phyloP scores from a whole-genome alignment of 2,797 vertebrate genomes.

The Bryconaethiops microstoma region DNA sequence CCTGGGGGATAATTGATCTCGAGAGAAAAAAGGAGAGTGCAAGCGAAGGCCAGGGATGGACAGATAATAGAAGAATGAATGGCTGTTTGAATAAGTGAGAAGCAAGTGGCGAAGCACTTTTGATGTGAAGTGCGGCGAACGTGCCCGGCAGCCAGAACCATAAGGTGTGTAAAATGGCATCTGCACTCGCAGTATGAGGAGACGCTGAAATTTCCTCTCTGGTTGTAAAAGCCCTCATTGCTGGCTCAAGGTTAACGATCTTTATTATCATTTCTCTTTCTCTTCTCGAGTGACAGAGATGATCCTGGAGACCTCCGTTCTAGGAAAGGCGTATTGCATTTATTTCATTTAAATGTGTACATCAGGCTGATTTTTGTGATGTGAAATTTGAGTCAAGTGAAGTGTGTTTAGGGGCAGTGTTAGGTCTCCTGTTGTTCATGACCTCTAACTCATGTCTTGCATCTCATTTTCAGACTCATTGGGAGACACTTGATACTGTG shows the following conservation, averaged over 20 bases:
- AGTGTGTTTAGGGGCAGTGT: too few species aligned
- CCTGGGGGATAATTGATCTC: conserved; percentile 40
- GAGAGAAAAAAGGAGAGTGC: conserved; percentile 17
- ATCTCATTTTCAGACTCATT: neutral
- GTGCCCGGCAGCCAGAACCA: neutral
- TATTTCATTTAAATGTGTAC: neutral
- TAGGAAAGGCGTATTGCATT: neutral
- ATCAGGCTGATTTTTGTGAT: neutral
- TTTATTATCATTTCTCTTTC: neutral
- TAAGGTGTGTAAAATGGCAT: neutral
- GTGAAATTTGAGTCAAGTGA: too few species aligned
- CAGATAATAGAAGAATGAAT: conserved; percentile 13
- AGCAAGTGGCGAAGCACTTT: neutral
- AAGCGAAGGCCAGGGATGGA: neutral
- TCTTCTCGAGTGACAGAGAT: neutral
- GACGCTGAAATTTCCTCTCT: neutral
- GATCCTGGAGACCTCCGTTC: conserved; percentile 2
- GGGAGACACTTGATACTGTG: neutral
- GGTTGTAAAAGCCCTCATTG: conserved; percentile 1
- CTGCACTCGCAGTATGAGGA: neutral
- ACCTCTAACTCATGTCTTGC: neutral
- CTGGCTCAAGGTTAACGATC: too few species aligned
- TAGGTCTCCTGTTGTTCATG: neutral
- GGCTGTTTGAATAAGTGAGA: conserved; percentile 12
- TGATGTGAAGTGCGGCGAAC: neutral